Evolutionary conservation across 2,888 invertebrate species (phyloP), one percentile per base, ranked within the genome.

Genomic region (Crocallis elinguaria): DNA sequence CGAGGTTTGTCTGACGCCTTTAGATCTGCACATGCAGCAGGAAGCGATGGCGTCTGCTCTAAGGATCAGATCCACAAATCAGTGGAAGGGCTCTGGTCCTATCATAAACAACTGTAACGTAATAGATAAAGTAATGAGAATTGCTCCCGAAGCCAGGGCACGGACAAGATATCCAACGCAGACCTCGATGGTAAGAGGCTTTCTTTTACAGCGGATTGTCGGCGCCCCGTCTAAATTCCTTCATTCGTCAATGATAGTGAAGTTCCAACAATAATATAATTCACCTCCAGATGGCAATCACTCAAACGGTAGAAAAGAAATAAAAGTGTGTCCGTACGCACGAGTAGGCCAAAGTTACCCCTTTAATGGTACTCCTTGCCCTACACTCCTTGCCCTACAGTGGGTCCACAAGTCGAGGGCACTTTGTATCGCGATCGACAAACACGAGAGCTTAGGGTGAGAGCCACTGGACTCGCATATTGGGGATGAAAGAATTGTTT

Each of bases 401-500:
- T n/a, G 25, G 3, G 25, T 1, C 9, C 27, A 11, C 1, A n/a
- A 7, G 9, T 8, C 33, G 32, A 32, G 32, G 33, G 14, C 14
- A 3, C 33, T 30, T 3, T 8, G 9, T n/a, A 2, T 0, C 4
- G 33, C 16, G 16, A 16, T 17, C 17, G 33, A n/a, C 33, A 2
- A 17, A 1, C 11, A 3, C 33, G 33, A 33, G 17, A 0, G 33
- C 33, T 33, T 8, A n/a, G 19, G 33, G 9, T 16, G 33, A 33
- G 33, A 33, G 16, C 33, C 14, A 32, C 23, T 43, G 33, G 25
- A 35, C 25, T 11, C 11, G 16, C 25, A 33, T 33, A 35, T 35
- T 43, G 16, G 12, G 12, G 43, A 43, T 43, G 9, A 33, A 43
- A 33, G 33, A 16, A 35, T 43, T 33, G 25, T 43, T 43, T 35